Base-by-base conservation (phyloP, 1,140 invertebrate species). In the Zaprionus gabonicus region DNA sequence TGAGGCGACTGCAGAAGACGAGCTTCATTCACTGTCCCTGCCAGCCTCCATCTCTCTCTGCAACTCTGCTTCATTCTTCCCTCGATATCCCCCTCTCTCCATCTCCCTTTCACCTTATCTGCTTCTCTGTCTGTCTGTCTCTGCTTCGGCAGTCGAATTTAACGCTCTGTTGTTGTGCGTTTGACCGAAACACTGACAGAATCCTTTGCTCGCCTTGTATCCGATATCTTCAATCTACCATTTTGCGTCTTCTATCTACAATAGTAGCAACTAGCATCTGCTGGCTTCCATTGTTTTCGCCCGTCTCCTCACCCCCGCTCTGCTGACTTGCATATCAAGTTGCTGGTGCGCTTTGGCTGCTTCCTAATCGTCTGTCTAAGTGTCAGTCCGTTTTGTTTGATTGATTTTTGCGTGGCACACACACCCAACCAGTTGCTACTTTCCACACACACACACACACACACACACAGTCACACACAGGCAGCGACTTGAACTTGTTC, bases 181-280 rank as follows among this genome's bases (percentile, higher is more conserved):
- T 82, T 82, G 67, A 82, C 80, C 80, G 80, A 82, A 82, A 82
- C 80, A 82, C 82, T 82, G 80, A 79, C 66, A 68, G 76, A 76
- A 71, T 82, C 65, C 74, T 73, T 80, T 76, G 70, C 67, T 78
- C 60, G 23, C 27, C 72, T 41, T 76, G 64, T 68, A 62, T 69
- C 53, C 20, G 38, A 59, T 75, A 69, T 64, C 67, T 51, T 59
- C 31, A 49, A 64, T 71, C 59, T 64, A 49, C 27, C 38, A 56
- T 57, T 31, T 20, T 60, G 66, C 67, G 49, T 70, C 57, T 62
- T 46, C 20, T 53, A 53, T 62, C 56, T 23, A 20, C 20, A 20
- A 20, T 20, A 20, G 20, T 20, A 56, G 41, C 66, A 31, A 15
- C 38, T 49, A 49, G 55, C 55, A 67, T 67, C 65, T 58, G 55